A percentile compares a stretch with the other conserved stretches of the same genome.
These are phyloP conservation scores for Theristicus caerulescens DNA, from an alignment of 2,113 vertebrate genomes.

Conservation along the genomic window DNA sequence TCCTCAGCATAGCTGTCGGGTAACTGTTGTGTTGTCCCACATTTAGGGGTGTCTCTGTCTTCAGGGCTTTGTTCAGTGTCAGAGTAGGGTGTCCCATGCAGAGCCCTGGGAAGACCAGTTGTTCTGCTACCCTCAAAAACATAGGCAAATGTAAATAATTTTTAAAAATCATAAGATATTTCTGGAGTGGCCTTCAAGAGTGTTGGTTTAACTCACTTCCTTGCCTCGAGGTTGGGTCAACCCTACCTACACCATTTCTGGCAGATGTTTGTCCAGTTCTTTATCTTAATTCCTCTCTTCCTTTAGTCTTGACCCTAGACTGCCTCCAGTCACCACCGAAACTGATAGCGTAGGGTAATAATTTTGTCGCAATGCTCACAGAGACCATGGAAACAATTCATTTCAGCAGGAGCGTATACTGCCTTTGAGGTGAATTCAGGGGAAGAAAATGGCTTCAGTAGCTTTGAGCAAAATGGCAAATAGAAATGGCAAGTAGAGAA, in stretches of 20 bases:
- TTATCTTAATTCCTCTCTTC: neutral
- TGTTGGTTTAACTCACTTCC: fast-evolving
- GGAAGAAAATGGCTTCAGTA: neutral
- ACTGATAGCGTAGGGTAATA: no score
- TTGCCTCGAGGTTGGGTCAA: neutral
- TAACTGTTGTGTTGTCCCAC: neutral
- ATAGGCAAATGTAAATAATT: neutral
- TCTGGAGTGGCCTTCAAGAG: neutral
- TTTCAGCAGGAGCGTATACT: neutral
- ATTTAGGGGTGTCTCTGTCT: neutral
- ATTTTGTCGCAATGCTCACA: neutral
- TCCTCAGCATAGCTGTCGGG: neutral
- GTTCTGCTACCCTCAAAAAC: neutral
- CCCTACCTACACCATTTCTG: neutral
- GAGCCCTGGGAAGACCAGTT: neutral
- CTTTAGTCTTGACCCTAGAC: fast-evolving
- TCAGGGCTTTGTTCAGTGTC: neutral
- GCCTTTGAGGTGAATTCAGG: neutral
- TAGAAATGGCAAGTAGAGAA: neutral
- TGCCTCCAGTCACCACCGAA: neutral
- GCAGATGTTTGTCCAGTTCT: neutral
- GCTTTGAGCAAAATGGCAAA: neutral
- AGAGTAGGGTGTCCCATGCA: neutral
- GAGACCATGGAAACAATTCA: neutral
- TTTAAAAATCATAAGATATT: neutral